Evolutionary conservation across 2,797 vertebrate species (phyloP).

Genomic region (Pseudochaenichthys georgianus): DNA sequence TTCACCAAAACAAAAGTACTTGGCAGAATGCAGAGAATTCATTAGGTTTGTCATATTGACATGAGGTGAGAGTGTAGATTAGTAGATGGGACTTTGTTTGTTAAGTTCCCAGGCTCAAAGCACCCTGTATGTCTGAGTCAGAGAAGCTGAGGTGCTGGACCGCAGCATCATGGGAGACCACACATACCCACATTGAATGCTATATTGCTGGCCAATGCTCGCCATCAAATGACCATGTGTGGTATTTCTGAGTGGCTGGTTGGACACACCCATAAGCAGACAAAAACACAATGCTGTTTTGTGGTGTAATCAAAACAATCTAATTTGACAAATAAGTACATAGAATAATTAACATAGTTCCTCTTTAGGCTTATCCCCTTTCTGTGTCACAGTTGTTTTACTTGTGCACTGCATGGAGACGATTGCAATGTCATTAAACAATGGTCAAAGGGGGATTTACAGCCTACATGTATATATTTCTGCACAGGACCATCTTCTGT

Average conservation of each 20-base stretch:
- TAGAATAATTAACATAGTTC: not conserved
- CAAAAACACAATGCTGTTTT: not conserved
- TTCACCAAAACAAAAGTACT: conserved; percentile 54
- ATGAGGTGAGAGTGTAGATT: conserved; percentile 57
- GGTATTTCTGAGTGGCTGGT: conserved; percentile 65
- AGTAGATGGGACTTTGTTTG: conserved; percentile 63
- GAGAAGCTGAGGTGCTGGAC: conserved; percentile 74
- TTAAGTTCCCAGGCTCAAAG: conserved; percentile 68
- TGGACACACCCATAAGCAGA: conserved; percentile 24
- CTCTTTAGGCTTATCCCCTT: conserved; percentile 31
- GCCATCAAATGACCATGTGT: conserved; percentile 76
- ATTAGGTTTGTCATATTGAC: conserved; percentile 57
- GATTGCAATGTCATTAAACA: conserved; percentile 64
- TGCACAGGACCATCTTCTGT: conserved; percentile 44
- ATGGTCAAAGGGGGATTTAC: conserved; percentile 55
- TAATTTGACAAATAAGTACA: not conserved
- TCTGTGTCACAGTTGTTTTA: conserved; percentile 51
- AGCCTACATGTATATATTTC: conserved; percentile 49
- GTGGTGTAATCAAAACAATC: too few relatives aligned
- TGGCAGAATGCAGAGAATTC: conserved; percentile 50
- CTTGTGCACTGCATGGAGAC: conserved; percentile 33
- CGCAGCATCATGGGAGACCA: conserved; percentile 73
- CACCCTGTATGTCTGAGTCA: conserved; percentile 69
- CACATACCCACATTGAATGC: conserved; percentile 72
- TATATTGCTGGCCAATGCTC: conserved; percentile 68